Base-by-base conservation (phyloP, 2,888 invertebrate genomes). In the Drosophila maculinotata region DNA sequence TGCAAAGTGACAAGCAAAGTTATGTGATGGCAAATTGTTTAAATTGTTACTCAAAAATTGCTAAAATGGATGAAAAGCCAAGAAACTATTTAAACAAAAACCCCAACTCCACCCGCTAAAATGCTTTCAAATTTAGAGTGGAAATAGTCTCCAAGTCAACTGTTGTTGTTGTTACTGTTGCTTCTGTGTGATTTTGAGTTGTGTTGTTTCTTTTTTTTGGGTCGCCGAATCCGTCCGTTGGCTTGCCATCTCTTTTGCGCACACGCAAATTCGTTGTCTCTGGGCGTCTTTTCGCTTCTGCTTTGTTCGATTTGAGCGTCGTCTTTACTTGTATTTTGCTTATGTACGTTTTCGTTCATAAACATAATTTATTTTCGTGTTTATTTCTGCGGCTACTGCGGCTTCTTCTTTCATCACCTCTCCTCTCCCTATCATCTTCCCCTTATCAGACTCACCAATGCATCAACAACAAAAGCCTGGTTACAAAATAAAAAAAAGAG, bases 341-440 rank as follows among this genome's bases (percentile, higher is more conserved):
- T 79, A 62, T 71, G 69, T 73, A 42, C 76, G 45, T 60, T 73
- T 84, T 85, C 87, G 75, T 75, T 82, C 65, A 80, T 80, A 69
- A 81, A 76, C 77, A 82, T 79, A 71, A 87, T 77, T 76, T 75
- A 70, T 78, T 70, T 86, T 83, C 66, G 76, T 73, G 81, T 74
- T 70, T 71, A 76, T 77, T 75, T 72, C 65, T 76, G 67, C 60
- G 71, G 71, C 64, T 64, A 54, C 63, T 62, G 60, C 30, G 54
- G 51, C 68, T 57, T 60, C 58, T 51, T 62, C 52, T 28, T 15
- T 42, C 60, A 51, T 36, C 56, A 45, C 48, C 57, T 30, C 59
- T 47, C n/a, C 36, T 44, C 57, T 30, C 59, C 42, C n/a, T 33
- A 51, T 28, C 17, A 49, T 47, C 70, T 56, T 59, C 54, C 62